A percentile compares a stretch with the other conserved stretches of the same genome.
These are phyloP conservation scores for Clunio marinus DNA, from an alignment of 2,888 invertebrate species.

Conservation along the genomic window DNA sequence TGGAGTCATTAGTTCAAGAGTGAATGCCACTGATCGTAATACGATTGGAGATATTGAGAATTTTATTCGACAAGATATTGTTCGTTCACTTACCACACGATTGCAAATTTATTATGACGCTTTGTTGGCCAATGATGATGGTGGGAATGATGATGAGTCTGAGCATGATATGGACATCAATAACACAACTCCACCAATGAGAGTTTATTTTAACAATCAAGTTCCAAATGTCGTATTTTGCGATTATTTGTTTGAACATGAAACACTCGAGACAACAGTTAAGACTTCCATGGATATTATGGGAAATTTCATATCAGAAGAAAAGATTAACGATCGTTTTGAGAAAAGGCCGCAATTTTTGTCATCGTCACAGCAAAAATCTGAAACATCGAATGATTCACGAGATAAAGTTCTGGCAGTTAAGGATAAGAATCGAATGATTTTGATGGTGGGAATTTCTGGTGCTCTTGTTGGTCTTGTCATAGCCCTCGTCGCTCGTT, in stretches of 20 bases:
- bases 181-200: constrained; percentile 62
- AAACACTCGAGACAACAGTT: constrained; percentile 53
- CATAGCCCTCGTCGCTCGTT: constrained; percentile 1
- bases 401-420: neutral
- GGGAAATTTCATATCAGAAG: constrained; percentile 45
- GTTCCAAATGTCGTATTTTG: constrained; percentile 66
- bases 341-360: constrained; percentile 6
- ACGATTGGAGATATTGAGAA: constrained; percentile 66
- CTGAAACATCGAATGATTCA: neutral
- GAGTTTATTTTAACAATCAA: constrained; percentile 73
- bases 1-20: constrained; percentile 53
- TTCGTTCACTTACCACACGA: constrained; percentile 77
- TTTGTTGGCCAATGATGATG: constrained; percentile 65
- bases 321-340: neutral
- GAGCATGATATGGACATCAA: constrained; percentile 22
- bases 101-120: constrained; percentile 93
- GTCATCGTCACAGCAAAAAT: neutral
- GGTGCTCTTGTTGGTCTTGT: neutral
- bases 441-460: constrained; percentile 23
- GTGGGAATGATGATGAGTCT: constrained; percentile 44
- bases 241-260: constrained; percentile 74
- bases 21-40: constrained; percentile 74
- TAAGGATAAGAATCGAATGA: neutral
- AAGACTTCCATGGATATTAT: constrained; percentile 77
- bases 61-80: constrained; percentile 76